Percentiles rank a stretch among this genome's conserved stretches.
phyloP scores from a whole-genome alignment of 1,140 invertebrate species.

The Drosophila melanogaster region Release_6_plus_ISO1_MT NT_033777.3:20842501-20843000 shows the following conservation, averaged over 20 bases:
- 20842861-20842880: conserved; percentile 86
- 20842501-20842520: too few species aligned
- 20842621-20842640: neutral
- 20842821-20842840: conserved; percentile 88
- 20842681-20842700: neutral
- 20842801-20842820: conserved; percentile 84
- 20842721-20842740: neutral
- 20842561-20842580: neutral
- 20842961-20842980: conserved; percentile 85
- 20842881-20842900: conserved; percentile 86
- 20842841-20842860: conserved; percentile 87
- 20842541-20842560: too few species aligned
- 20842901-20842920: conserved; percentile 85
- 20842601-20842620: too few species aligned
- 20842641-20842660: neutral
- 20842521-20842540: too few species aligned
- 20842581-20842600: neutral
- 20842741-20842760: neutral
- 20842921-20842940: conserved; percentile 48
- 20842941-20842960: conserved; percentile 56
- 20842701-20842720: neutral
- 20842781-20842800: conserved; percentile 32
- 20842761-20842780: neutral
- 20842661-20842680: neutral
- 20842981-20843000: conserved; percentile 85